These are phyloP conservation scores for Coilia nasus DNA, from an alignment of 2,797 vertebrate species.

Conservation along the genomic window DNA sequence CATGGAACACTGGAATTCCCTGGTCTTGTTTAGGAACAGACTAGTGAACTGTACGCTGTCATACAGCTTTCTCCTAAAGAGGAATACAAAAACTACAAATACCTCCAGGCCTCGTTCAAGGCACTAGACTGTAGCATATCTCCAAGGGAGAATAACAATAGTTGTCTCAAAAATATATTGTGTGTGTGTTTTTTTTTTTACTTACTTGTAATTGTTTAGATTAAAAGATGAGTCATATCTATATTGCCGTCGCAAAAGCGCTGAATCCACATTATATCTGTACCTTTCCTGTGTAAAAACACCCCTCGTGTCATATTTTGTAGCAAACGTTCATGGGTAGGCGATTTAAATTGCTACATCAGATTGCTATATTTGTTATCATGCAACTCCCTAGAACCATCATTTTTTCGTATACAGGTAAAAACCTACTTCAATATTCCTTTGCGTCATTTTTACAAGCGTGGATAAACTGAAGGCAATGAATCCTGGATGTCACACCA, in stretches of 20 bases:
- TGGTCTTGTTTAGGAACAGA: background rate
- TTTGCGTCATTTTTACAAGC: background rate
- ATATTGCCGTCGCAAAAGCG: background rate
- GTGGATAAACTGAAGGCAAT: background rate
- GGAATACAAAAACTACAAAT: background rate
- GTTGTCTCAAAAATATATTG: background rate
- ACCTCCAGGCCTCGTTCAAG: background rate
- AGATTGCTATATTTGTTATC: background rate
- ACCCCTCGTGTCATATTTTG: background rate
- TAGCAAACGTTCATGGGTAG: background rate
- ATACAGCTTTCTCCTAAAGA: background rate
- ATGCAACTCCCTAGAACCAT: too few species aligned
- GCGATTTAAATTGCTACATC: background rate
- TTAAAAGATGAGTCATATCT: slow-evolving; percentile 4
- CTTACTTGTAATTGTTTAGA: slow-evolving; percentile 17
- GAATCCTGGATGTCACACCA: background rate
- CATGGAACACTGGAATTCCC: background rate
- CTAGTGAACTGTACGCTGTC: background rate
- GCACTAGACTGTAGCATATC: background rate
- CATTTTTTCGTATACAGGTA: too few species aligned
- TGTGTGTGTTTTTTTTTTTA: background rate
- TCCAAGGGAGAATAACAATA: background rate
- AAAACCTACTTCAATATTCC: background rate
- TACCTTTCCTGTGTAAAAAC: background rate
- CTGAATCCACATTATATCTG: background rate